phyloP scores from a whole-genome alignment of 2,113 vertebrate species.

The Prolemur simus region DNA sequence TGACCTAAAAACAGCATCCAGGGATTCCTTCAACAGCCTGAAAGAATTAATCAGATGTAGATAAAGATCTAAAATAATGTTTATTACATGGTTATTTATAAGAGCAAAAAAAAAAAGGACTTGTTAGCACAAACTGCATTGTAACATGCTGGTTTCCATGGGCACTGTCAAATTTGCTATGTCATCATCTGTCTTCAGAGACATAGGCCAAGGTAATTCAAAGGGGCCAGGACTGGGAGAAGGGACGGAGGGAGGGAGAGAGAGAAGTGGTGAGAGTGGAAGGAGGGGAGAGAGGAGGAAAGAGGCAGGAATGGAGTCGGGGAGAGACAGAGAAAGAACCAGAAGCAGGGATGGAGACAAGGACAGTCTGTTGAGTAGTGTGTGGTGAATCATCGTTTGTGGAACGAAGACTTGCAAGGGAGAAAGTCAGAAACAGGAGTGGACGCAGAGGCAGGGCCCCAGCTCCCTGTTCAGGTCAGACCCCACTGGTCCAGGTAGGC shows the following conservation, averaged over 20 bases:
- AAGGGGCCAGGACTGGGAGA: background rate
- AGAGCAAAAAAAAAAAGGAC: background rate
- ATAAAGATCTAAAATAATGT: slow-evolving; percentile 3
- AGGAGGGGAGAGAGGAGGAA: background rate
- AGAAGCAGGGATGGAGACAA: background rate
- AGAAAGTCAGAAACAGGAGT: background rate
- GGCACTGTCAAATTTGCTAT: background rate
- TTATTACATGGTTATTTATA: background rate
- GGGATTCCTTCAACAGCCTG: background rate
- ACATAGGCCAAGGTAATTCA: slow-evolving; percentile 20
- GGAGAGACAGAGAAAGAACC: background rate
- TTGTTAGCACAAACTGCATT: background rate
- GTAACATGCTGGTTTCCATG: background rate
- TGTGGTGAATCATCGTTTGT: background rate
- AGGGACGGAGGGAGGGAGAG: background rate
- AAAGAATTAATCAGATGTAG: slow-evolving; percentile 50
- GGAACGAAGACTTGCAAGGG: background rate
- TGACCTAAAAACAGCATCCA: slow-evolving; percentile 1
- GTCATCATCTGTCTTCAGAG: slow-evolving; percentile 44
- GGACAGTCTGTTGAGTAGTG: background rate
- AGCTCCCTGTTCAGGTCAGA: background rate
- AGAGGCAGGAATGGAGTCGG: background rate
- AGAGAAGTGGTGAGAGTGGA: background rate
- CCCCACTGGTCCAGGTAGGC: background rate
- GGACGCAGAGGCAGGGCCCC: background rate